A percentile compares a stretch with the other conserved stretches of the same genome.
phyloP scores from a whole-genome alignment of 2,113 vertebrate genomes.

The Camelus dromedarius region DNA sequence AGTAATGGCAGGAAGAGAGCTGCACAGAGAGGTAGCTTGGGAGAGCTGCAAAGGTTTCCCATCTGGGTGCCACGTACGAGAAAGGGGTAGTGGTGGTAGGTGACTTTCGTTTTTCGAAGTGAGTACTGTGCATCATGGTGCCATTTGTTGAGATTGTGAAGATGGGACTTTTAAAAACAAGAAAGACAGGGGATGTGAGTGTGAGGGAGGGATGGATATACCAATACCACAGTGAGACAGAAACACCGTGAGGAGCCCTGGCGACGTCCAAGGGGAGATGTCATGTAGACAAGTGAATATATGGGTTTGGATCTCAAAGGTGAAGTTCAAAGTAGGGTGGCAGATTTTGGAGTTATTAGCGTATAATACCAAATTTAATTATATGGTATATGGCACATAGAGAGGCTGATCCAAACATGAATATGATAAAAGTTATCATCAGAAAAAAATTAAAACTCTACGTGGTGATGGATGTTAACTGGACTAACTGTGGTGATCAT shows the following conservation, averaged over 20 bases:
- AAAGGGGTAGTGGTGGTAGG: not conserved
- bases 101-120: not conserved
- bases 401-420: not conserved
- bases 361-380: not conserved
- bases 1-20: not conserved
- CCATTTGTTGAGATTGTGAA: not conserved
- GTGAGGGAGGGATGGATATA: not conserved
- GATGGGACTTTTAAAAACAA: not conserved
- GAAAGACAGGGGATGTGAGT: not conserved
- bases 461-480: not conserved
- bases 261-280: not conserved
- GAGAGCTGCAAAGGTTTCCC: not conserved
- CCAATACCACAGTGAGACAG: not conserved
- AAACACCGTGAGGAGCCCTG: not conserved
- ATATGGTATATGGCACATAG: not conserved
- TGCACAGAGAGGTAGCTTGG: not conserved
- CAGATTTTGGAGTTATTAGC: not conserved
- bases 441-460: not conserved
- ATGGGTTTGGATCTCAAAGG: not conserved
- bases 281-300: not conserved
- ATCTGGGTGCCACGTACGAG: not conserved
- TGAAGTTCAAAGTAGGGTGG: not conserved
- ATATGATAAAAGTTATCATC: not conserved
- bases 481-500: not conserved
- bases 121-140: not conserved